phyloP scores from a whole-genome alignment of 2,888 invertebrate genomes.

The Drosophila cognata region DNA sequence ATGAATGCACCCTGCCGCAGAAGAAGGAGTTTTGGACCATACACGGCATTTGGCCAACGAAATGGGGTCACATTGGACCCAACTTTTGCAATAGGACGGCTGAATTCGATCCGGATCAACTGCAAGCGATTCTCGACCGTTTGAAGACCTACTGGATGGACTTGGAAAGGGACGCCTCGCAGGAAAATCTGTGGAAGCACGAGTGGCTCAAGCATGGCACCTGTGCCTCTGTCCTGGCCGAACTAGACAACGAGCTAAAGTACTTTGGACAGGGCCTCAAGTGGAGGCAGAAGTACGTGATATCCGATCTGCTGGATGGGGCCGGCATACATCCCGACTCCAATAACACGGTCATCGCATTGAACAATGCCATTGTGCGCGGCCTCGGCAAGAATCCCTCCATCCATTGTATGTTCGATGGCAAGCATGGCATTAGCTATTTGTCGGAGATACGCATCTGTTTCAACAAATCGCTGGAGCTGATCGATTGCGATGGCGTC shows the following conservation, averaged over 20 bases:
- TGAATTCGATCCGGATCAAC: slow-evolving; percentile 88
- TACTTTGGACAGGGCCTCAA: slow-evolving; percentile 89
- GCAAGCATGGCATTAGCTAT: slow-evolving; percentile 86
- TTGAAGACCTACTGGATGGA: slow-evolving; percentile 90
- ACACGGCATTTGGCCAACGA: slow-evolving; percentile 94
- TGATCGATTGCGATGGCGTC: slow-evolving; percentile 89
- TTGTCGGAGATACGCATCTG: slow-evolving; percentile 91
- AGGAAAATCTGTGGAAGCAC: slow-evolving; percentile 90
- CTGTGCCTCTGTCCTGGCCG: slow-evolving; percentile 88
- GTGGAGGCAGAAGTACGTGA: slow-evolving; percentile 87
- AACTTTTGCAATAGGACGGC: slow-evolving; percentile 89
- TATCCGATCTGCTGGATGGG: slow-evolving; percentile 87
- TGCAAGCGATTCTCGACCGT: slow-evolving; percentile 87
- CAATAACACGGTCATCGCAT: slow-evolving; percentile 85
- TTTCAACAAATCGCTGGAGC: slow-evolving; percentile 88
- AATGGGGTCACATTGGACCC: slow-evolving; percentile 89
- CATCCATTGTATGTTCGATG: slow-evolving; percentile 88
- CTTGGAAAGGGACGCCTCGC: slow-evolving; percentile 86
- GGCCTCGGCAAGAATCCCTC: slow-evolving; percentile 87
- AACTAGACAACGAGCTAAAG: slow-evolving; percentile 87
- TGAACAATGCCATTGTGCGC: slow-evolving; percentile 86
- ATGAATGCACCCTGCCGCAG: slow-evolving; percentile 88
- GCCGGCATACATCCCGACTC: slow-evolving; percentile 87
- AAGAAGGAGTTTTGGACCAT: slow-evolving; percentile 90
- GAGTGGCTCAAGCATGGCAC: slow-evolving; percentile 95